A percentile compares a stretch with the other conserved stretches of the same genome.
Evolutionary conservation across 2,797 vertebrate species (phyloP).

Genomic region (Pseudochirops cupreus): DNA sequence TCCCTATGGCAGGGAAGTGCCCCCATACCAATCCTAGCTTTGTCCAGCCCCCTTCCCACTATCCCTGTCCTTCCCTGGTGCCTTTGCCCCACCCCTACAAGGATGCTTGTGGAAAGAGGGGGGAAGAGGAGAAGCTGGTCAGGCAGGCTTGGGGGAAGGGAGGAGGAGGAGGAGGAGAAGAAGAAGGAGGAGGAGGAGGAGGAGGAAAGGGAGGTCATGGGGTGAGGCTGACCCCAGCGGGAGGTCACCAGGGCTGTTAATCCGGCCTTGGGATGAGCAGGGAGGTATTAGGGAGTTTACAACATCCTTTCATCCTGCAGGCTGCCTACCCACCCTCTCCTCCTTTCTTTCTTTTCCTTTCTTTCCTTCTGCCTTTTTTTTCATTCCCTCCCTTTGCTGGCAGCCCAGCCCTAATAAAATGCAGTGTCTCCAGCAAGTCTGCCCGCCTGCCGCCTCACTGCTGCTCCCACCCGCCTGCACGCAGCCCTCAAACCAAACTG

Average conservation of each 20-base stretch:
- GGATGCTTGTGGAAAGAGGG: not conserved
- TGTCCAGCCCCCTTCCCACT: not conserved
- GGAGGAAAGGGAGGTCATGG: constrained; percentile 72
- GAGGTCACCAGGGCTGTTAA: constrained; percentile 81
- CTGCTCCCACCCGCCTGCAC: constrained; percentile 84
- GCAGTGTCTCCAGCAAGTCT: constrained; percentile 93
- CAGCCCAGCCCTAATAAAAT: constrained; percentile 91
- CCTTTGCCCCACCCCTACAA: not conserved
- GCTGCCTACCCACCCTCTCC: constrained; percentile 68
- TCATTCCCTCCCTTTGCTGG: constrained; percentile 87
- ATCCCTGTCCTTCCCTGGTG: not conserved
- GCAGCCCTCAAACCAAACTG: constrained; percentile 85
- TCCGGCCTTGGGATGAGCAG: constrained; percentile 72
- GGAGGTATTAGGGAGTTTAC: constrained; percentile 77
- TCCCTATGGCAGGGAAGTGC: constrained; percentile 30
- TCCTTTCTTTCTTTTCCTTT: constrained; percentile 78
- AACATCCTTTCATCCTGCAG: constrained; percentile 72
- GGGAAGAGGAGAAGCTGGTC: constrained; percentile 14
- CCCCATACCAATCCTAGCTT: not conserved
- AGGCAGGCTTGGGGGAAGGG: constrained; percentile 51
- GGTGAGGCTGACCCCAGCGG: constrained; percentile 75
- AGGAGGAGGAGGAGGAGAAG: not conserved
- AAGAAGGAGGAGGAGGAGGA: not conserved
- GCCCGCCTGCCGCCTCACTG: constrained; percentile 87
- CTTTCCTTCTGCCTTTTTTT: constrained; percentile 77